These are phyloP conservation scores for Sebastiscus albofasciatus DNA, from an alignment of 2,797 vertebrate genomes.

Conservation along the genomic window DNA sequence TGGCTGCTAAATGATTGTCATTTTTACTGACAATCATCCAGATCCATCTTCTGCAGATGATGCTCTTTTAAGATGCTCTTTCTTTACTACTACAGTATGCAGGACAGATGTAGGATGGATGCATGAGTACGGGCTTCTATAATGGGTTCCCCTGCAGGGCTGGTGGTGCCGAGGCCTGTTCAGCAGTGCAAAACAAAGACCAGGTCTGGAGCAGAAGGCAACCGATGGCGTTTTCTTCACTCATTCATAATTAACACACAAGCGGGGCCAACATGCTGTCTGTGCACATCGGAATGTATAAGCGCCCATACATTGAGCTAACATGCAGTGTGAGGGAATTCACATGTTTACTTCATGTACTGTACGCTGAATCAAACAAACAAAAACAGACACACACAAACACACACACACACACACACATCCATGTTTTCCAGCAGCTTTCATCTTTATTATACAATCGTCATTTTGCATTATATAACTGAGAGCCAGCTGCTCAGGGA, in stretches of 20 bases:
- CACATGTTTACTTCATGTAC: constrained; percentile 24
- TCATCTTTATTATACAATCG: constrained; percentile 53
- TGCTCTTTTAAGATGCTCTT: background rate
- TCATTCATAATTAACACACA: constrained; percentile 49
- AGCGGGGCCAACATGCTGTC: constrained; percentile 11
- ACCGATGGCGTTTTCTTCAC: constrained; percentile 32
- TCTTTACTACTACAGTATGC: background rate
- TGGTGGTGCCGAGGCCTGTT: constrained; percentile 7
- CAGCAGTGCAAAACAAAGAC: constrained; percentile 35
- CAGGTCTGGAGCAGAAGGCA: constrained; percentile 41
- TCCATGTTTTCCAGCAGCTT: constrained; percentile 20
- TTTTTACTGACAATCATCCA: background rate
- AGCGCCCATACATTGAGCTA: background rate
- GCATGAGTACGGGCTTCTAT: constrained; percentile 10
- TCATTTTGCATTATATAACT: constrained; percentile 58
- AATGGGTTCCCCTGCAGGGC: constrained; percentile 25
- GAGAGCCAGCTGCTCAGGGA: constrained; percentile 53
- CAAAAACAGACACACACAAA: constrained; percentile 2
- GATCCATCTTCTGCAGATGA: constrained; percentile 7
- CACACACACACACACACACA: background rate
- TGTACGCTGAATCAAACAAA: constrained; percentile 6
- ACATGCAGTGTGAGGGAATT: background rate
- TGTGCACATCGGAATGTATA: constrained; percentile 31
- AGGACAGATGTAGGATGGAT: constrained; percentile 31
- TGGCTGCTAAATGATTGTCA: constrained; percentile 11